phyloP scores from a whole-genome alignment of 2,113 vertebrate genomes.

The Pseudorasbora parva region DNA sequence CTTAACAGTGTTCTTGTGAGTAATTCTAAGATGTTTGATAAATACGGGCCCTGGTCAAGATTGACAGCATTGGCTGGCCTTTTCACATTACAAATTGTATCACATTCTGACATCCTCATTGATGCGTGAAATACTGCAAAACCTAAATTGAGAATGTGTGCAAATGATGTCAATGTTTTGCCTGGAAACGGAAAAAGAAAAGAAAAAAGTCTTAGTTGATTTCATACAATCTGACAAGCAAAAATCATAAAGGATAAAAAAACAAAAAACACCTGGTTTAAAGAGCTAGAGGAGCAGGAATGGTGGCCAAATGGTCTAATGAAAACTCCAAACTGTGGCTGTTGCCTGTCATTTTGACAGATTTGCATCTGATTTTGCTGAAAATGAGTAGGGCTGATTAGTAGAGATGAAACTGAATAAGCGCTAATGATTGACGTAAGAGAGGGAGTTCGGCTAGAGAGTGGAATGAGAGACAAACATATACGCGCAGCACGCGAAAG shows the following conservation, averaged over 20 bases:
- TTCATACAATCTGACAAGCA: neutral
- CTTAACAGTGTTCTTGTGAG: too few relatives aligned
- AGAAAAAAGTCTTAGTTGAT: neutral
- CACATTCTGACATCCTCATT: neutral
- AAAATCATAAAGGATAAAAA: neutral
- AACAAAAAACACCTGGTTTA: neutral
- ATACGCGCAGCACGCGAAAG: neutral
- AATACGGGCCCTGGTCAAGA: too few relatives aligned
- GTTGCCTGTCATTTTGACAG: neutral
- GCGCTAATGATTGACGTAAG: constrained; percentile 4
- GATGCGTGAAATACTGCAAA: neutral
- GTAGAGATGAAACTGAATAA: constrained; percentile 14
- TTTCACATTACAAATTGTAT: neutral
- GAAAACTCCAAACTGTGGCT: neutral
- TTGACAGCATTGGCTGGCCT: neutral
- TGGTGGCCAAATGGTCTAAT: neutral
- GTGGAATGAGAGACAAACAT: neutral
- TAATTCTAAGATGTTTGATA: too few relatives aligned
- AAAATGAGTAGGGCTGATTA: constrained; percentile 20
- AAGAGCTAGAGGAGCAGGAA: neutral
- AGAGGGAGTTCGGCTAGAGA: neutral
- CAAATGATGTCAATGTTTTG: neutral
- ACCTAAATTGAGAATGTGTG: neutral
- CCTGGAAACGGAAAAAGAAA: neutral
- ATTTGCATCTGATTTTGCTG: neutral